Evolutionary conservation across 2,888 invertebrate genomes (phyloP).

Genomic region (Drosophila mimetica): DNA sequence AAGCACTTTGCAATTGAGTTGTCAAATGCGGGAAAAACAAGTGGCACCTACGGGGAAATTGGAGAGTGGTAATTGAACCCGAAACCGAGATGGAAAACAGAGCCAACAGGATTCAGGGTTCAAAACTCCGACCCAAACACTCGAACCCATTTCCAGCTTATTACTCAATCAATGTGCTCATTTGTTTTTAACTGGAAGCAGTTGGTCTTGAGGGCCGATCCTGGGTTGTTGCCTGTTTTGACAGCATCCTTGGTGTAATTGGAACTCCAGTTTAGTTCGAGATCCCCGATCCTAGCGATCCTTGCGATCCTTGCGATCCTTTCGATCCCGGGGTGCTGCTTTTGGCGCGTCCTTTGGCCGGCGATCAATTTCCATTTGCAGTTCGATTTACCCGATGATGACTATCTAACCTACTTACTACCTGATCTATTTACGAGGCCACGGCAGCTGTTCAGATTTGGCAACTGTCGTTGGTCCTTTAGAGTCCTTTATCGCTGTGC

Average conservation of each 20-base stretch:
- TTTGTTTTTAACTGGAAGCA: slow-evolving; percentile 65
- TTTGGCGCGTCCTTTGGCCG: slow-evolving; percentile 48
- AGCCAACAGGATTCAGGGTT: not conserved
- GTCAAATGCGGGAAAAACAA: slow-evolving; percentile 51
- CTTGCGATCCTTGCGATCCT: not conserved
- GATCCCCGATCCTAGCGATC: not conserved
- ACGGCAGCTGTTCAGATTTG: slow-evolving; percentile 42
- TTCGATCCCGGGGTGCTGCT: slow-evolving; percentile 54
- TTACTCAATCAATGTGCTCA: slow-evolving; percentile 72
- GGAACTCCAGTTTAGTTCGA: slow-evolving; percentile 23
- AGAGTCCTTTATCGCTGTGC: not conserved
- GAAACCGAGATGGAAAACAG: not conserved
- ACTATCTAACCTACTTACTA: slow-evolving; percentile 24
- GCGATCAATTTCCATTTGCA: slow-evolving; percentile 25
- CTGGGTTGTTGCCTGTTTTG: slow-evolving; percentile 62
- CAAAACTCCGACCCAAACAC: not conserved
- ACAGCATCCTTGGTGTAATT: slow-evolving; percentile 60
- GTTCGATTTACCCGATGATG: slow-evolving; percentile 23
- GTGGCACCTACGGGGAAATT: slow-evolving; percentile 56
- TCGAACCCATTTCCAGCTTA: slow-evolving; percentile 46
- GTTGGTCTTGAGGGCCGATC: slow-evolving; percentile 5
- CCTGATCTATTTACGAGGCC: slow-evolving; percentile 22
- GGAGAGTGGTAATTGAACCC: slow-evolving; percentile 25
- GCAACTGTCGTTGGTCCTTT: slow-evolving; percentile 33
- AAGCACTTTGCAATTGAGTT: slow-evolving; percentile 71